Base-by-base conservation (phyloP, 2,797 vertebrate genomes). In the Myiothlypis chrysogaster region DNA sequence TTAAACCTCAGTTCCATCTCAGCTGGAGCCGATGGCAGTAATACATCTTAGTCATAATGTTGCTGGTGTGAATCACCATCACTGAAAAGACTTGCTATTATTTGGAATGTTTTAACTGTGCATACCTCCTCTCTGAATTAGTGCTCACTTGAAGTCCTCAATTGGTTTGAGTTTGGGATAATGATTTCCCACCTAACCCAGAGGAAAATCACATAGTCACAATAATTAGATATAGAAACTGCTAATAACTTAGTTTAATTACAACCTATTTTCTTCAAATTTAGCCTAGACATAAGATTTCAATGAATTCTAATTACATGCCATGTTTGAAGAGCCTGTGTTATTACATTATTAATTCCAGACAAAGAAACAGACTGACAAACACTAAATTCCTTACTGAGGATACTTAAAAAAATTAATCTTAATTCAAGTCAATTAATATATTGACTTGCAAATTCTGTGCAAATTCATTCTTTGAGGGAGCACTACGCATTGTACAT, bases 241-340 rank as follows among this genome's bases (percentile, higher is more conserved):
- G 77, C 83, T 96, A 95, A 89, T 94, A 95, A 94, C 88, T 89
- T 91, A 43, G 65, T 86, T 94, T 94, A 94, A 96, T 96, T 94
- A 93, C 77, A 95, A 73, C 3, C n/a, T 64, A 80, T 95, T 97
- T 96, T 87, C 91, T 89, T 90, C 88, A 94, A 90, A 80, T 92
- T 77, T 96, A 94, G 64, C 71, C 70, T 44, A 84, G 89, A 76
- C 83, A 43, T 73, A 93, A 93, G 77, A 92, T 60, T 93, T 89
- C 92, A 92, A 83, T 94, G 88, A 87, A 91, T 96, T 84, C 81
- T 90, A 93, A 94, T 95, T 92, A 92, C n/a, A n/a, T 52, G 83
- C 75, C 83, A 65, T 1, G 0, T 94, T 94, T 90, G 89, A 95
- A 96, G 71, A 91, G 49, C 23, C 78, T 61, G 35, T 71, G 34